A percentile compares a stretch with the other conserved stretches of the same genome.
phyloP scores from a whole-genome alignment of 2,113 vertebrate genomes.

The Bagarius yarrelli region DNA sequence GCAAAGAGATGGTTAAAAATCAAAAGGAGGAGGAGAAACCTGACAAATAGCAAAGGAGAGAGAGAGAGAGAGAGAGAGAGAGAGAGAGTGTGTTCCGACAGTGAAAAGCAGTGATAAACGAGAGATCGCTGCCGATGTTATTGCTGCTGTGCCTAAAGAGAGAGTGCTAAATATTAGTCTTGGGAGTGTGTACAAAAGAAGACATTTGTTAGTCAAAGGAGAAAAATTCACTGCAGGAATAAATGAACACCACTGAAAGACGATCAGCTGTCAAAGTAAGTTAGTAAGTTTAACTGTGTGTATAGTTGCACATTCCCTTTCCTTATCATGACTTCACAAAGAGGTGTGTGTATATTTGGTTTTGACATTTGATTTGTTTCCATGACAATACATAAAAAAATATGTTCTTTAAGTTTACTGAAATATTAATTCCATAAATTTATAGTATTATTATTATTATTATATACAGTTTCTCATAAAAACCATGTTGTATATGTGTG shows the following conservation, averaged over 20 bases:
- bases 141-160: not conserved
- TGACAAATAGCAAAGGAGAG: not conserved
- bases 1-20: slow-evolving; percentile 32
- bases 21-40: not conserved
- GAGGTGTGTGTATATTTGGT: not conserved
- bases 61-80: not conserved
- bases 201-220: not conserved
- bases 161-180: not conserved
- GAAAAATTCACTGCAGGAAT: not conserved
- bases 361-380: no score
- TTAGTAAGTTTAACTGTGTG: not conserved
- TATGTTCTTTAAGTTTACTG: no score
- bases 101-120: not conserved
- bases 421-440: no score
- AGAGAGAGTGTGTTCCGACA: not conserved
- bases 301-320: not conserved
- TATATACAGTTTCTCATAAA: no score
- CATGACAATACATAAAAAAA: no score
- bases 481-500: no score
- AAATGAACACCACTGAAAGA: not conserved
- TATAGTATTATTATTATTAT: no score
- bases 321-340: not conserved
- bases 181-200: not conserved
- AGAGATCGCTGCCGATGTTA: not conserved
- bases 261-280: not conserved